These are phyloP conservation scores for Brachionus sp. DNA, from an alignment of 1,140 invertebrate genomes.

Conservation along the genomic window DNA sequence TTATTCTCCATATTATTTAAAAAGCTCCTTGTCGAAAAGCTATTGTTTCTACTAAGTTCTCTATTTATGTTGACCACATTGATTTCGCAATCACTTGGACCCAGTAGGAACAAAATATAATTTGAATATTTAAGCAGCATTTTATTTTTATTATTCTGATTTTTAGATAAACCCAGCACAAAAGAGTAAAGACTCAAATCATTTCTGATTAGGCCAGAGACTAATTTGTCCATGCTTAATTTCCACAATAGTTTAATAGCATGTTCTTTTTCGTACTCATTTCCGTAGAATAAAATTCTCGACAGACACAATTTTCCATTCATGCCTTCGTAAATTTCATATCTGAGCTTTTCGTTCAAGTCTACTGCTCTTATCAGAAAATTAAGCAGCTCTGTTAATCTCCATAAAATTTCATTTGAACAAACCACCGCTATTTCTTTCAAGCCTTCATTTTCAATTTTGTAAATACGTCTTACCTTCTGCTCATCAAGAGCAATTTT, in stretches of 20 bases:
- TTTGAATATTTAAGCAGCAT: background rate
- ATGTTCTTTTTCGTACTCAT: constrained; percentile 24
- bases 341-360: constrained; percentile 18
- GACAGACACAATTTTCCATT: background rate
- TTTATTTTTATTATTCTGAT: constrained; percentile 23
- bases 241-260: constrained; percentile 19
- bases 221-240: background rate
- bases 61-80: background rate
- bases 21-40: background rate
- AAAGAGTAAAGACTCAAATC: constrained; percentile 35
- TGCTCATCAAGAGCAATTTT: background rate
- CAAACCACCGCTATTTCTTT: background rate
- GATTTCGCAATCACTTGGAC: background rate
- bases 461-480: background rate
- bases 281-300: background rate
- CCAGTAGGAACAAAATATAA: constrained; percentile 17
- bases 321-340: constrained; percentile 7
- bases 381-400: background rate
- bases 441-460: constrained; percentile 30
- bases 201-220: background rate
- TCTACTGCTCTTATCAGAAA: background rate
- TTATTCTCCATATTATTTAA: background rate
- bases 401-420: background rate
- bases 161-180: constrained; percentile 5
- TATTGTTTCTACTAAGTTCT: background rate